Conservation (phyloP, 2,797 vertebrate species). For the Gymnothorax reevesii region DNA sequence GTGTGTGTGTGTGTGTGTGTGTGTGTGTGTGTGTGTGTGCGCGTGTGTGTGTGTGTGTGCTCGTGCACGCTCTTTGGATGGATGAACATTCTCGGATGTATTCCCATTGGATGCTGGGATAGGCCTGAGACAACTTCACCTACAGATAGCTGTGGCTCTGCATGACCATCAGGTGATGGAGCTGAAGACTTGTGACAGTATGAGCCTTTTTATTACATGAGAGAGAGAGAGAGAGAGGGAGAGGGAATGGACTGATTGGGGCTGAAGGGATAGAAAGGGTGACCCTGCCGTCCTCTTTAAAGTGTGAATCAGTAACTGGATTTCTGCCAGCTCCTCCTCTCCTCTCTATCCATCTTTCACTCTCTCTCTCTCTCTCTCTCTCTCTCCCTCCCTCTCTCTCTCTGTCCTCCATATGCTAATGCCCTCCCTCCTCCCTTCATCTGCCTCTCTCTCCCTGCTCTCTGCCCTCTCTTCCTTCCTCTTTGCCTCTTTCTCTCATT, state of each 20-base stretch:
- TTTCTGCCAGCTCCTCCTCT: neutral
- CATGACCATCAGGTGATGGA: no score
- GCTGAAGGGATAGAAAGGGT: neutral
- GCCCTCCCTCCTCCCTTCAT: neutral
- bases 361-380: constrained; percentile 35
- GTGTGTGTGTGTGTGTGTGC: no score
- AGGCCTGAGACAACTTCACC: no score
- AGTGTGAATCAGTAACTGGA: neutral
- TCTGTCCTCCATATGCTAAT: neutral
- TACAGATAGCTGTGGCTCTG: no score
- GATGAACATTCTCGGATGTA: no score
- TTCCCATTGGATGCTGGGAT: no score
- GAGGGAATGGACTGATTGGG: neutral
- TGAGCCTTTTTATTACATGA: neutral
- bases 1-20: no score
- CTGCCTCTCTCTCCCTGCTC: neutral
- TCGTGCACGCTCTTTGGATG: no score
- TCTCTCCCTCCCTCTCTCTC: neutral
- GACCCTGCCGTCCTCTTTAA: neutral
- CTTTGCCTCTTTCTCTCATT: neutral
- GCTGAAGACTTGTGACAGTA: no score
- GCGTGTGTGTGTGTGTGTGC: no score
- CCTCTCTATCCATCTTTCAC: neutral
- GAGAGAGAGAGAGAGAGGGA: no score
- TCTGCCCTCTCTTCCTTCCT: neutral